Evolutionary conservation across 1,140 invertebrate genomes (phyloP).

Genomic region (Aphelenchoides besseyi): DNA sequence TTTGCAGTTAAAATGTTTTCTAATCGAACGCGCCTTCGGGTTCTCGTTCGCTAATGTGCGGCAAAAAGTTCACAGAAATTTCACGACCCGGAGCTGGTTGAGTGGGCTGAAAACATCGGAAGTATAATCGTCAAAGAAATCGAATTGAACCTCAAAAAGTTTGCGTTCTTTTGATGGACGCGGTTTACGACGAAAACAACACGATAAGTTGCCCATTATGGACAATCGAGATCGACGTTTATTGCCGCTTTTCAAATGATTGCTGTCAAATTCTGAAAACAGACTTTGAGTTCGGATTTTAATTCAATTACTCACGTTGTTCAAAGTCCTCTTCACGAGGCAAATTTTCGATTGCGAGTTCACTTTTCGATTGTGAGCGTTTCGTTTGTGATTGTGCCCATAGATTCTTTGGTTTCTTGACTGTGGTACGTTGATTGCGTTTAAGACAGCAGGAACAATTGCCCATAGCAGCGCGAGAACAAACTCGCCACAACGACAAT

Average conservation of each 20-base stretch:
- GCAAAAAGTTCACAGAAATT: constrained; percentile 68
- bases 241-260: neutral
- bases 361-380: neutral
- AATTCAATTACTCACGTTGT: neutral
- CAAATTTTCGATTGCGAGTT: neutral
- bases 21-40: constrained; percentile 68
- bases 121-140: neutral
- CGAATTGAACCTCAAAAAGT: neutral
- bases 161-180: neutral
- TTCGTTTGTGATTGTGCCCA: neutral
- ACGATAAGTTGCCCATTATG: constrained; percentile 7
- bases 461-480: neutral
- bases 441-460: neutral
- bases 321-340: neutral
- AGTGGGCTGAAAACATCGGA: neutral
- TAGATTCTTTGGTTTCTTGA: neutral
- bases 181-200: neutral
- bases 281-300: too few species aligned
- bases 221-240: neutral
- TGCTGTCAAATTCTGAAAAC: neutral
- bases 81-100: constrained; percentile 37
- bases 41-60: constrained; percentile 95
- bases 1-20: constrained; percentile 22
- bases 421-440: neutral
- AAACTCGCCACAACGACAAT: neutral